A percentile compares a stretch with the other conserved stretches of the same genome.
phyloP scores from a whole-genome alignment of 2,888 invertebrate species.

The Hartigia nigra region DNA sequence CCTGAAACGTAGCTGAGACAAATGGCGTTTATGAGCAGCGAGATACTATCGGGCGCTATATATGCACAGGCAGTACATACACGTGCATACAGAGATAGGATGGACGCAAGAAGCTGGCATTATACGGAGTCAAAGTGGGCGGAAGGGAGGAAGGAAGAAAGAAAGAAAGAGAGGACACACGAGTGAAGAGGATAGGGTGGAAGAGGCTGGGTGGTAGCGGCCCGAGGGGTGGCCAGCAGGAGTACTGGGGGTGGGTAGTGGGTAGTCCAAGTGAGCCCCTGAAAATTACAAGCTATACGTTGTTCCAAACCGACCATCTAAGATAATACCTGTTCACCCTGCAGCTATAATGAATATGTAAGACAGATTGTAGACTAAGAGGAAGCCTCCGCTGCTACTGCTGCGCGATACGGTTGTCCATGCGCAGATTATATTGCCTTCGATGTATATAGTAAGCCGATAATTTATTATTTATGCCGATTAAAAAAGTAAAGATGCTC shows the following conservation, averaged over 20 bases:
- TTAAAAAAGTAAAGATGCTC: constrained; percentile 39
- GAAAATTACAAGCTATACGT: constrained; percentile 65
- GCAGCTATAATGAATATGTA: constrained; percentile 66
- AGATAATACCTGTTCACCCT: constrained; percentile 65
- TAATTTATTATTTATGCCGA: constrained; percentile 59
- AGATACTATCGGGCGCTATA: constrained; percentile 40
- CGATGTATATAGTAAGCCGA: constrained; percentile 46
- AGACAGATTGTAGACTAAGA: constrained; percentile 66
- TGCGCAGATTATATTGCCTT: constrained; percentile 58
- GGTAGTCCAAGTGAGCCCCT: constrained; percentile 42
- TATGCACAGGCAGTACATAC: constrained; percentile 23
- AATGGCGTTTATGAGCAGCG: constrained; percentile 39
- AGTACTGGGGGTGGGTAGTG: not conserved
- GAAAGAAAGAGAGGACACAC: not conserved
- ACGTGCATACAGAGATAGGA: constrained; percentile 9
- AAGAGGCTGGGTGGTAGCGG: constrained; percentile 13
- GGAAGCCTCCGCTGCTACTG: constrained; percentile 62
- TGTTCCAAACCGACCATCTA: constrained; percentile 64
- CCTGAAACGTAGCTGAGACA: constrained; percentile 28
- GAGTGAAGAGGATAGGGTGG: constrained; percentile 12
- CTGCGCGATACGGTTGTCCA: constrained; percentile 64
- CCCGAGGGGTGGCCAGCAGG: not conserved
- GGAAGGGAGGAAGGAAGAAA: constrained; percentile 4
- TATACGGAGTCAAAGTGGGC: constrained; percentile 31
- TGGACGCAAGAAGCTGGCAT: constrained; percentile 43